Percentiles rank a stretch among this genome's conserved stretches.
Conservation (phyloP, 2,888 invertebrate genomes). For the Bellardia pandia region DNA sequence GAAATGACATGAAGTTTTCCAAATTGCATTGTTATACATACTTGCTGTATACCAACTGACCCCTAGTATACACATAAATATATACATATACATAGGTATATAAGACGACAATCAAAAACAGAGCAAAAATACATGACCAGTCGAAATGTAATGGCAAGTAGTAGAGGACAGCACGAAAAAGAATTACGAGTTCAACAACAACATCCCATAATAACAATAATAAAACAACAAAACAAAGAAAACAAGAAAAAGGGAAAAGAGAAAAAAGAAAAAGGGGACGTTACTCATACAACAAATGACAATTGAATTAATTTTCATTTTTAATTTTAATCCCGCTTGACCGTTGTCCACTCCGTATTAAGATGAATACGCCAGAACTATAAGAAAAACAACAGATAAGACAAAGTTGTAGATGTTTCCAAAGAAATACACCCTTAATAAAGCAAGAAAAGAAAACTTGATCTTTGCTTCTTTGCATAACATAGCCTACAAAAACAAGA, state of each 20-base stretch:
- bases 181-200: slow-evolving; percentile 65
- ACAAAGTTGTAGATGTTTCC: slow-evolving; percentile 47
- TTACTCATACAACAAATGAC: slow-evolving; percentile 37
- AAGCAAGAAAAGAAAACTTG: slow-evolving; percentile 55
- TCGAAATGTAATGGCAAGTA: slow-evolving; percentile 31
- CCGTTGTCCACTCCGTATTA: slow-evolving; percentile 74
- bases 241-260: slow-evolving; percentile 15
- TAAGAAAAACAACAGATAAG: slow-evolving; percentile 38
- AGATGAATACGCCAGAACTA: slow-evolving; percentile 39
- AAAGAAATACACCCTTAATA: slow-evolving; percentile 35
- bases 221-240: neutral
- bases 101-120: slow-evolving; percentile 73
- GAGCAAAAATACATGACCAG: slow-evolving; percentile 67
- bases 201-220: neutral
- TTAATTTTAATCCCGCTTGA: slow-evolving; percentile 74
- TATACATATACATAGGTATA: neutral
- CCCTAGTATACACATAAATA: slow-evolving; percentile 25
- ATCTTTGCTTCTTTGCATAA: slow-evolving; percentile 49
- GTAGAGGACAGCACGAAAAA: slow-evolving; percentile 22
- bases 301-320: slow-evolving; percentile 75
- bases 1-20: slow-evolving; percentile 60
- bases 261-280: slow-evolving; percentile 10
- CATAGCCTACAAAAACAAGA: neutral
- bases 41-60: slow-evolving; percentile 27
- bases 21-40: slow-evolving; percentile 45